A percentile compares a stretch with the other conserved stretches of the same genome.
Evolutionary conservation across 2,113 vertebrate genomes (phyloP).

Genomic region (Alectura lathami): DNA sequence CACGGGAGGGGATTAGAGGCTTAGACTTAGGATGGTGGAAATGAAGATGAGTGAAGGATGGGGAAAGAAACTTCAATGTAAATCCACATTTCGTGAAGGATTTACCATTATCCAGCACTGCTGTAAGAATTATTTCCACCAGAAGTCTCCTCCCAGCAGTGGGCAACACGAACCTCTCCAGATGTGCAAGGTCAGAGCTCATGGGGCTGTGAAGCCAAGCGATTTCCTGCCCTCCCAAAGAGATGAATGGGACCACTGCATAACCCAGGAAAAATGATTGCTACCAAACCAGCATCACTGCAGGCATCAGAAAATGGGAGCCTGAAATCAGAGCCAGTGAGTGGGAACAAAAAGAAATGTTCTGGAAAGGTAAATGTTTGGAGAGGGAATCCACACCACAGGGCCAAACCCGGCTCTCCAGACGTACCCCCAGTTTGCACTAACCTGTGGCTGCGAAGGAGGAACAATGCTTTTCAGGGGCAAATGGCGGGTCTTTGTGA

Average conservation of each 20-base stretch:
- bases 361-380: background rate
- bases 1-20: slow-evolving; percentile 1
- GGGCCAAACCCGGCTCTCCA: background rate
- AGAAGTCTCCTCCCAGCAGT: background rate
- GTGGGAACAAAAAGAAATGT: background rate
- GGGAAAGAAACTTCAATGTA: slow-evolving; percentile 51
- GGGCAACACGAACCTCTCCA: slow-evolving; percentile 48
- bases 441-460: background rate
- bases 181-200: slow-evolving; percentile 40
- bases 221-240: background rate
- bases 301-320: background rate
- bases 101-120: slow-evolving; percentile 1
- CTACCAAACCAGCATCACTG: fast-evolving
- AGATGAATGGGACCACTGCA: background rate
- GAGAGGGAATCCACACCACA: background rate
- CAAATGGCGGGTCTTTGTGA: background rate
- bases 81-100: slow-evolving; percentile 54
- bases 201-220: background rate
- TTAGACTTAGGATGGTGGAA: slow-evolving; percentile 14
- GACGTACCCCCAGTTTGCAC: background rate
- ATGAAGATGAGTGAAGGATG: background rate
- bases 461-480: background rate
- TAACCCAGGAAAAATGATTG: background rate
- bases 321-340: background rate
- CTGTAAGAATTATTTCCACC: slow-evolving; percentile 64